Percentiles rank a stretch among this genome's conserved stretches.
Conservation (phyloP, 2,888 invertebrate species). For the Tiliacea aurago region DNA sequence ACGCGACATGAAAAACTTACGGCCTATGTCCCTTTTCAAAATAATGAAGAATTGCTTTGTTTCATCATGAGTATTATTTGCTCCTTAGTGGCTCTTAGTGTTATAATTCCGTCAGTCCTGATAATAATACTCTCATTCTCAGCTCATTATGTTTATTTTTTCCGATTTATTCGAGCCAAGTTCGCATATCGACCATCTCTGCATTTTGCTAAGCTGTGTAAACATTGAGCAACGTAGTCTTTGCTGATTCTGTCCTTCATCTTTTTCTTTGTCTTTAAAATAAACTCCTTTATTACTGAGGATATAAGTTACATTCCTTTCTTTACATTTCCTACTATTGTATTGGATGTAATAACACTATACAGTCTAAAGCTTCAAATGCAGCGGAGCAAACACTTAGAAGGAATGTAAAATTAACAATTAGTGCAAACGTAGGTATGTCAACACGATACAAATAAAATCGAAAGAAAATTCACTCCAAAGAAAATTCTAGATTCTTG, state of each 20-base stretch:
- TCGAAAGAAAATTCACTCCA: not conserved
- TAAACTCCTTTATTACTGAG: not conserved
- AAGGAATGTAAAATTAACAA: not conserved
- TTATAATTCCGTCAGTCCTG: not conserved
- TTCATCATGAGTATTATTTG: not conserved
- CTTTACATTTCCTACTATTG: not conserved
- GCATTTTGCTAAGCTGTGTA: conserved; percentile 18
- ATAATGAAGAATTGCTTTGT: not conserved
- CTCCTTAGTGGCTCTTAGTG: not conserved
- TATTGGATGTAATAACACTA: not conserved
- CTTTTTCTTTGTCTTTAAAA: conserved; percentile 23
- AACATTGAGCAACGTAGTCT: conserved; percentile 28
- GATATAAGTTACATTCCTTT: conserved; percentile 9
- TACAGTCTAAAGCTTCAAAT: not conserved
- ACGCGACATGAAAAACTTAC: not conserved
- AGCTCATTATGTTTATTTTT: conserved; percentile 17
- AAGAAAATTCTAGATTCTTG: conserved; percentile 25
- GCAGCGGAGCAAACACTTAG: not conserved
- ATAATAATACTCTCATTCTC: conserved; percentile 1
- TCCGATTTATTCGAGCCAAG: conserved; percentile 12
- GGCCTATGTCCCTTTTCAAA: not conserved
- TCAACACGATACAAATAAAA: not conserved
- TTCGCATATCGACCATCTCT: too few relatives aligned
- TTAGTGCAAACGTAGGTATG: not conserved
- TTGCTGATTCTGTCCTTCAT: conserved; percentile 4